Base-by-base conservation (phyloP, 2,888 invertebrate genomes). In the Azorinus chamasolen region DNA sequence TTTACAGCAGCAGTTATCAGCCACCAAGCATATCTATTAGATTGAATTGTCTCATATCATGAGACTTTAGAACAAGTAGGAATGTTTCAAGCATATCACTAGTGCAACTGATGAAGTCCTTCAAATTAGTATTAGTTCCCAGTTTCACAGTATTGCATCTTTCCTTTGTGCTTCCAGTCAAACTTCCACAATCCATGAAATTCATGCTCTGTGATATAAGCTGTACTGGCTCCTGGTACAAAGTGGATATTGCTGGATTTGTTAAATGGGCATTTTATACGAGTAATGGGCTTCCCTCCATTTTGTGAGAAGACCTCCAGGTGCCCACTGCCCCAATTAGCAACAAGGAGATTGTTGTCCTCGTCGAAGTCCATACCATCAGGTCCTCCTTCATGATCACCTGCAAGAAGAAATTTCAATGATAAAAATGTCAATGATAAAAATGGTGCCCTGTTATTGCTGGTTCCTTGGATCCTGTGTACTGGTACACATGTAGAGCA, bases 331-430 rank as follows among this genome's bases (percentile, higher is more conserved):
- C 91, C 91, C 88, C 89, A 89, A 71, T 92, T 90, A 18, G 91
- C 90, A 1, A 90, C 91, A 25, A 92, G 80, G 2, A 92, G 78
- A 61, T 89, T 90, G 22, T 87, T 85, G 2, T 87, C 84, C n/a
- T 79, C 85, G 78, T 92, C 91, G 84, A 91, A 90, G 70, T 91
- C 91, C 91, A 92, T 90, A 1, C 91, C 91, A 82, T 92, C 91
- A 45, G 91, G 88, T 6, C 91, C 91, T 14, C 89, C 89, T 50
- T 87, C 88, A 32, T 87, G 83, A 39, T 80, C 69, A n/a, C 89
- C 90, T 90, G 66, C 1, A 73, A 69, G 16, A 41, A 16, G 10
- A 32, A n/a, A n/a, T n/a, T n/a, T n/a, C n/a, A n/a, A n/a, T n/a
- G n/a, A n/a, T n/a, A n/a, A n/a, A n/a, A n/a, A n/a, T n/a, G n/a